These are phyloP conservation scores for Orchesellides sinensis DNA, from an alignment of 2,888 invertebrate genomes.

Conservation along the genomic window DNA sequence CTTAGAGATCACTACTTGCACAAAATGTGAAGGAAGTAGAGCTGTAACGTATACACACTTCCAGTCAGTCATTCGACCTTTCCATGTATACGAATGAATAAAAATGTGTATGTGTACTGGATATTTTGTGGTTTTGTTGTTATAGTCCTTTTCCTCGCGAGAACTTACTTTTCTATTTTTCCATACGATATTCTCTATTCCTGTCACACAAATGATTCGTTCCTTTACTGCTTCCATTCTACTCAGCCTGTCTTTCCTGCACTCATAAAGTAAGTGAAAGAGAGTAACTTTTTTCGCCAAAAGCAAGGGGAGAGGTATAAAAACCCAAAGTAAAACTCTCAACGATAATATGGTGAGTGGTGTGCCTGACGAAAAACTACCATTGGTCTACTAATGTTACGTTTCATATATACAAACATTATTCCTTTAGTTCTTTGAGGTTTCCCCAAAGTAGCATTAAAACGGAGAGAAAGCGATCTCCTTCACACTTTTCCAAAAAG, in stretches of 20 bases:
- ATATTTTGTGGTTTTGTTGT: neutral
- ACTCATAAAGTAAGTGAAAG: neutral
- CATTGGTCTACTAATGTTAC: neutral
- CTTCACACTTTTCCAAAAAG: slow-evolving; percentile 32
- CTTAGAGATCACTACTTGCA: neutral
- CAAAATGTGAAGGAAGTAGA: too few species aligned
- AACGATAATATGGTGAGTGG: neutral
- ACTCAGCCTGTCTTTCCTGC: neutral
- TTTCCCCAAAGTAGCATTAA: slow-evolving; percentile 55
- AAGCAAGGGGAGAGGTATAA: neutral
- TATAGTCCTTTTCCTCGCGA: neutral
- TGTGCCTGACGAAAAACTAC: too few species aligned
- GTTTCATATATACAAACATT: slow-evolving; percentile 2
- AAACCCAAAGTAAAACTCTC: neutral
- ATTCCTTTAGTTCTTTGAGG: slow-evolving; percentile 38
- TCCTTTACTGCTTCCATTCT: slow-evolving; percentile 18
- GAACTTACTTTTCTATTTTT: neutral
- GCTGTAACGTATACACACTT: too few species aligned
- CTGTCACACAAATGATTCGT: slow-evolving; percentile 54
- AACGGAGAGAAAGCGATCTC: slow-evolving; percentile 35
- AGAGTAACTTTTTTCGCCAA: neutral
- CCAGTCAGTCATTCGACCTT: slow-evolving; percentile 23
- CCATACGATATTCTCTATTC: slow-evolving; percentile 37
- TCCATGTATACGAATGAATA: neutral
- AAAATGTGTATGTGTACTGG: neutral